Evolutionary conservation across 2,888 invertebrate species (phyloP).

Genomic region (Andrena praecox): DNA sequence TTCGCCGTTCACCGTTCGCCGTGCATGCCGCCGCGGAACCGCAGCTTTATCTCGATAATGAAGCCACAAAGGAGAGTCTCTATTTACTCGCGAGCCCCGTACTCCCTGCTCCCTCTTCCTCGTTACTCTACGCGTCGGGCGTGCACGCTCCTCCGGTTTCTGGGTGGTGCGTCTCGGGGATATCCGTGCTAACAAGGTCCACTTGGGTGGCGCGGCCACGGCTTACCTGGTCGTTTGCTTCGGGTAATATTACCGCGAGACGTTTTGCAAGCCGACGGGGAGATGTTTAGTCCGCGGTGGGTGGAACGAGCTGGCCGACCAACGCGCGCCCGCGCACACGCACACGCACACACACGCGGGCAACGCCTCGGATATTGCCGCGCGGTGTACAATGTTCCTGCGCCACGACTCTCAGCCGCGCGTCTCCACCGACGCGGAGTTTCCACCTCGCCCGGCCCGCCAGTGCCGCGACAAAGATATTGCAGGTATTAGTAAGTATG

Average conservation of each 20-base stretch:
- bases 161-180: slow-evolving; percentile 77
- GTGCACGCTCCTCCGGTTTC: slow-evolving; percentile 75
- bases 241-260: slow-evolving; percentile 78
- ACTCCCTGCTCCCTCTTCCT: slow-evolving; percentile 31
- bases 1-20: background rate
- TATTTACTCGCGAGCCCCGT: slow-evolving; percentile 58
- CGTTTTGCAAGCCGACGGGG: slow-evolving; percentile 71
- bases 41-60: slow-evolving; percentile 76
- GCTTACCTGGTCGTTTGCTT: slow-evolving; percentile 75
- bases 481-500: slow-evolving; percentile 65
- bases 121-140: slow-evolving; percentile 60
- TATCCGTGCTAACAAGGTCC: slow-evolving; percentile 82
- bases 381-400: slow-evolving; percentile 57
- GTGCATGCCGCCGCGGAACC: slow-evolving; percentile 11
- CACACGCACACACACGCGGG: background rate
- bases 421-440: slow-evolving; percentile 8
- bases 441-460: background rate
- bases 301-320: slow-evolving; percentile 56
- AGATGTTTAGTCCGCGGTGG: slow-evolving; percentile 72
- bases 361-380: background rate
- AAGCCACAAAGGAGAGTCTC: slow-evolving; percentile 70
- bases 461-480: slow-evolving; percentile 66
- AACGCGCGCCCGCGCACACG: background rate
- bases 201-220: slow-evolving; percentile 80
- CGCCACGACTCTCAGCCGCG: slow-evolving; percentile 39